These are phyloP conservation scores for Bufo gargarizans DNA, from an alignment of 2,113 vertebrate species.

Conservation along the genomic window DNA sequence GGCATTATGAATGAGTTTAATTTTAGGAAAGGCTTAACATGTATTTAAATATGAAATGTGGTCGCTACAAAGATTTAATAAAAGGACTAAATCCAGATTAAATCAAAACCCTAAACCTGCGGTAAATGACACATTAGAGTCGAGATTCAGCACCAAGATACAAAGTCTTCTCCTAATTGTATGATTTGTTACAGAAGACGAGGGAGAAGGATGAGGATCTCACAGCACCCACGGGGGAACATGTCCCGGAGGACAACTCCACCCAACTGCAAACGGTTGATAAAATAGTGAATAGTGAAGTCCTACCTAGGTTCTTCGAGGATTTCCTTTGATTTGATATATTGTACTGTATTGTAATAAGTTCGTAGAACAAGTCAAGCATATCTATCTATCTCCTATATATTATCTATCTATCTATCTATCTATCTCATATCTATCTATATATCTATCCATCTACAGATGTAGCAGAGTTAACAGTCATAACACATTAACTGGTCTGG, in stretches of 20 bases:
- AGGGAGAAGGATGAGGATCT: not conserved
- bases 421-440: not conserved
- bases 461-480: too few relatives aligned
- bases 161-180: not conserved
- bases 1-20: constrained; percentile 37
- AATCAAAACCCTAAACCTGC: constrained; percentile 43
- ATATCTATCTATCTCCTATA: not conserved
- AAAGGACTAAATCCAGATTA: constrained; percentile 34
- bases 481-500: too few relatives aligned
- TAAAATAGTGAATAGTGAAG: too few relatives aligned
- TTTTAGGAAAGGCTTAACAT: constrained; percentile 51
- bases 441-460: not conserved
- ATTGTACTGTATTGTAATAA: too few relatives aligned
- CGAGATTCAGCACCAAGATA: not conserved
- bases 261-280: not conserved
- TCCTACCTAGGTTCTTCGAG: too few relatives aligned
- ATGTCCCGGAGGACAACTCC: not conserved
- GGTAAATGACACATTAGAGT: constrained; percentile 13
- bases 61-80: constrained; percentile 46
- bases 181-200: not conserved
- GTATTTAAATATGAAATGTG: constrained; percentile 52
- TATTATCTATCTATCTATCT: not conserved
- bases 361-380: too few relatives aligned
- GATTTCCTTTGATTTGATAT: too few relatives aligned
- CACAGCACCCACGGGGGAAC: not conserved